These are phyloP conservation scores for Luidia sarsii DNA, from an alignment of 53 echinoderm and acorn worm genomes.

Conservation along the genomic window DNA sequence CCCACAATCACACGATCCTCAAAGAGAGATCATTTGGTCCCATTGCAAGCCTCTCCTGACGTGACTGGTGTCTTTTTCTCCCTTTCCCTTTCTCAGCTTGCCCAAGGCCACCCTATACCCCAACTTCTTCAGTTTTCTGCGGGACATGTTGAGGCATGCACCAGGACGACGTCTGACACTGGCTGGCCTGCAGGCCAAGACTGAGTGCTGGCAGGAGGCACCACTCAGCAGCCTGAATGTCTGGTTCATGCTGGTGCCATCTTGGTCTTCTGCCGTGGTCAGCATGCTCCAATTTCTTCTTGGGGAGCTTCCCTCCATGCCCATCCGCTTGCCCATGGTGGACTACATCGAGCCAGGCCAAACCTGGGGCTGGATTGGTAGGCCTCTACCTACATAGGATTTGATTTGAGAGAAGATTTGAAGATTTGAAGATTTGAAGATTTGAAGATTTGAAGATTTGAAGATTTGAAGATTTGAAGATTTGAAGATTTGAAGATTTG, in stretches of 20 bases:
- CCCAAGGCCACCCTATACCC: conserved; percentile 58
- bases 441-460: no score
- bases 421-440: no score
- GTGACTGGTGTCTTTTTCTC: not conserved
- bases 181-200: conserved; percentile 52
- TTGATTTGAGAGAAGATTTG: no score
- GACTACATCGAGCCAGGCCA: conserved; percentile 29
- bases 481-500: no score
- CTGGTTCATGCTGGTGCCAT: conserved; percentile 67
- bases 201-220: conserved; percentile 67
- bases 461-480: no score
- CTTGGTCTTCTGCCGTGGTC: conserved; percentile 66
- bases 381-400: no score
- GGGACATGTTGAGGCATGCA: conserved; percentile 52
- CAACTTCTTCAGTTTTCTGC: conserved; percentile 75
- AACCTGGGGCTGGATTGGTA: conserved; percentile 69
- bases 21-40: no score
- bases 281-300: conserved; percentile 70
- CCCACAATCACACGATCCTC: no score
- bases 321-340: conserved; percentile 42
- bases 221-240: conserved; percentile 70
- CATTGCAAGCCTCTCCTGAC: not conserved
- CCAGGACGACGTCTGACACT: conserved; percentile 54
- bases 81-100: conserved; percentile 12
- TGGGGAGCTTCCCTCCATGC: conserved; percentile 44